These are phyloP conservation scores for Polia nebulosa DNA, from an alignment of 2,888 invertebrate species.

Conservation along the genomic window DNA sequence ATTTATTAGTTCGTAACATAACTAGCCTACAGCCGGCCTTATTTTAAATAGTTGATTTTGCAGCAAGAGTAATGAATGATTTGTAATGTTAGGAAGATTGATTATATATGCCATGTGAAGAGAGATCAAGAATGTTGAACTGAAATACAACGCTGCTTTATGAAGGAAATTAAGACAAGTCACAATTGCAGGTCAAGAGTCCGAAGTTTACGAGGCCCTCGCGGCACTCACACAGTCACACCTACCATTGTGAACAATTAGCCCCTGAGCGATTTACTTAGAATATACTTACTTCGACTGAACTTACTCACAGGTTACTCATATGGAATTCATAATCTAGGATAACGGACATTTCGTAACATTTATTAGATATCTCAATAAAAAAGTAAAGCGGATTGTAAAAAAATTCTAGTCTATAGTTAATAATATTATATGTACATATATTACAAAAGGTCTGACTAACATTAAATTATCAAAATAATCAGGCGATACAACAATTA, in stretches of 20 bases:
- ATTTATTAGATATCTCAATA: slow-evolving; percentile 65
- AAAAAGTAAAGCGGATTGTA: slow-evolving; percentile 78
- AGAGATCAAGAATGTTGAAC: slow-evolving; percentile 40
- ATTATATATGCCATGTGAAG: slow-evolving; percentile 50
- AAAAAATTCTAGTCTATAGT: slow-evolving; percentile 81
- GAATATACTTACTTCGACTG: slow-evolving; percentile 49
- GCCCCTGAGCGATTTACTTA: slow-evolving; percentile 46
- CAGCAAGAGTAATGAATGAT: slow-evolving; percentile 58
- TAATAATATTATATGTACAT: slow-evolving; percentile 82
- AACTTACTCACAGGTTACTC: slow-evolving; percentile 52
- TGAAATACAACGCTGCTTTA: slow-evolving; percentile 39
- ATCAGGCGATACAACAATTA: slow-evolving; percentile 30
- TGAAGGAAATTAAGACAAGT: slow-evolving; percentile 40
- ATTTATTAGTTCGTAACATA: slow-evolving; percentile 72
- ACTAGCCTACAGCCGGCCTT: slow-evolving; percentile 69
- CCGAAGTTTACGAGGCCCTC: slow-evolving; percentile 44
- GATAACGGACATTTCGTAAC: slow-evolving; percentile 64
- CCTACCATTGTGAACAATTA: slow-evolving; percentile 53
- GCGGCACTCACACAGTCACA: slow-evolving; percentile 45
- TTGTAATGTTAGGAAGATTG: slow-evolving; percentile 60
- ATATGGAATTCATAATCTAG: slow-evolving; percentile 60
- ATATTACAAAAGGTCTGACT: slow-evolving; percentile 78
- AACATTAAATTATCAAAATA: slow-evolving; percentile 47
- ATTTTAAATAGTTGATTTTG: slow-evolving; percentile 58
- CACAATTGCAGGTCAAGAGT: slow-evolving; percentile 56